Evolutionary conservation across 2,888 invertebrate genomes (phyloP), one percentile per base, ranked within the genome.

Genomic region (Cremastinae sp.): DNA sequence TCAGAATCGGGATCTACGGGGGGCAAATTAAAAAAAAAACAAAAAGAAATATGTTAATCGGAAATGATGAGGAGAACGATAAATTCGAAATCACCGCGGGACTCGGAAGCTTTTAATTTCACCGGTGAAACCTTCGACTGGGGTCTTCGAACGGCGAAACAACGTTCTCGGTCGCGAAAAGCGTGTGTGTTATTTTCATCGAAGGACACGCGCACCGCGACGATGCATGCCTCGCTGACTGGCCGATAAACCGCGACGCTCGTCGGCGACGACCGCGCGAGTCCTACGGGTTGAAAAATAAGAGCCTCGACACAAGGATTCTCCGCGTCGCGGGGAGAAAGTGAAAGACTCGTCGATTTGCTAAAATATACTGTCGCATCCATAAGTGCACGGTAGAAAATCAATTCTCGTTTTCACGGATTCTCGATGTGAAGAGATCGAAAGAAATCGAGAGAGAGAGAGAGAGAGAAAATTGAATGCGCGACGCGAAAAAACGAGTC

Each of bases 341-440:
- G 76, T 73, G 72, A 73, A 69, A 69, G 38, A 34, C 56, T 64
- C 41, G 69, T 64, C n/a, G 8, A 61, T 71, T 65, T 8, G 28
- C 65, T 28, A 10, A 47, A 58, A 64, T 62, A 53, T 28, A 28
- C 47, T 16, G 43, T 61, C 45, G 12, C 28, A 22, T 14, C 66
- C 59, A 47, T 71, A 66, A 65, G 51, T 51, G 58, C 28, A 73
- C 53, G 28, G 45, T 28, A 53, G 64, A 72, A 53, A 69, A 76
- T 76, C 51, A 64, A 72, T 76, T 62, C 45, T 45, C 38, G 28
- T 45, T 58, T 18, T 43, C n/a, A 18, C 16, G 28, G 34, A 54
- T 12, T 22, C n/a, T 41, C 34, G n/a, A 10, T 20, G 22, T 10
- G 43, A n/a, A 68, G 36, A 36, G 14, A 28, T 34, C 14, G 14